These are phyloP conservation scores for Rhodophaea formosa DNA, from an alignment of 2,888 invertebrate species.

Conservation along the genomic window DNA sequence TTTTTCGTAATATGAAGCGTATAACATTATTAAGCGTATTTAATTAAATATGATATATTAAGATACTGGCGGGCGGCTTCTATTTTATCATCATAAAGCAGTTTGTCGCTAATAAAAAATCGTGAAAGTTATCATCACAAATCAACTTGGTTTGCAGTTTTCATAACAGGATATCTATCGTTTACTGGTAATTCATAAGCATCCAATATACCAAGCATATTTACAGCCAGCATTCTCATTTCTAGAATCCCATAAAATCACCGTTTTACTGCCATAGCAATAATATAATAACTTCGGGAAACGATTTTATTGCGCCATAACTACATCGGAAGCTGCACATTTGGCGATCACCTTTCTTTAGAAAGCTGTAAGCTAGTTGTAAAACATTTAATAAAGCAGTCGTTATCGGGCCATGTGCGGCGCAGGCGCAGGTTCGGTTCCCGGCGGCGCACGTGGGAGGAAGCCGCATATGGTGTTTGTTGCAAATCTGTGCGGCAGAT, in stretches of 20 bases:
- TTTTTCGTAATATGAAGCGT: conserved; percentile 10
- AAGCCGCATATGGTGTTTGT: conserved; percentile 43
- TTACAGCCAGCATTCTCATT: conserved; percentile 26
- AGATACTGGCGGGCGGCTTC: too few species aligned
- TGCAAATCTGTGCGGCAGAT: conserved; percentile 76
- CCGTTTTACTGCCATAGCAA: conserved; percentile 32
- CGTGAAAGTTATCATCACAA: too few species aligned
- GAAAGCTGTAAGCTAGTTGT: conserved; percentile 65
- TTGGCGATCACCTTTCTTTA: conserved; percentile 73
- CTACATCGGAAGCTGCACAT: conserved; percentile 54
- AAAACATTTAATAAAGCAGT: conserved; percentile 72
- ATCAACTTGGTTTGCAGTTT: too few species aligned
- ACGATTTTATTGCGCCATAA: conserved; percentile 24
- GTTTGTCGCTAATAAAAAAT: too few species aligned
- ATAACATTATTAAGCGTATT: neutral
- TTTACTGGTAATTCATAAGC: neutral
- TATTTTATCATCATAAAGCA: too few species aligned
- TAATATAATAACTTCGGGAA: conserved; percentile 16
- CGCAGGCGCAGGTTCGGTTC: conserved; percentile 44
- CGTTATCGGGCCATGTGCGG: conserved; percentile 63
- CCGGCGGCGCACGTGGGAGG: conserved; percentile 68
- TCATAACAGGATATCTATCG: too few species aligned
- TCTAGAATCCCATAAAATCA: conserved; percentile 42
- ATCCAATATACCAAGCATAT: neutral
- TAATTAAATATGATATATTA: neutral